Evolutionary conservation across 2,888 invertebrate species (phyloP).

Genomic region (Amorpha juglandis): DNA sequence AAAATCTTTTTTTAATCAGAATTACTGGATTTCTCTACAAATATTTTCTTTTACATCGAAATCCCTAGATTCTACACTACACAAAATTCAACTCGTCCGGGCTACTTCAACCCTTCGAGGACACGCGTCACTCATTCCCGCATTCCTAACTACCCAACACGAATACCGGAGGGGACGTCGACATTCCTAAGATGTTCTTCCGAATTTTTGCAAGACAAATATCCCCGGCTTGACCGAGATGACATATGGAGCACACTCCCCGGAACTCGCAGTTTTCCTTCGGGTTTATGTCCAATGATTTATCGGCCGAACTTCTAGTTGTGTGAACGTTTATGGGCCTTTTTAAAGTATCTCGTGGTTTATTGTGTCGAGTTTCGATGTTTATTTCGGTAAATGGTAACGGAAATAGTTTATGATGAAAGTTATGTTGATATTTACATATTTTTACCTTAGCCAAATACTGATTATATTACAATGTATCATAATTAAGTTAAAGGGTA

Average conservation of each 20-base stretch:
- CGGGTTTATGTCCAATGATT: slow-evolving; percentile 53
- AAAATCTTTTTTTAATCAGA: too few relatives aligned
- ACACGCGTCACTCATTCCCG: slow-evolving; percentile 39
- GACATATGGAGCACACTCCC: slow-evolving; percentile 78
- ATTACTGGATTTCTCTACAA: too few relatives aligned
- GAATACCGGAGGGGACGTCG: slow-evolving; percentile 48
- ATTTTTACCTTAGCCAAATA: too few relatives aligned
- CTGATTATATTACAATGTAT: too few relatives aligned
- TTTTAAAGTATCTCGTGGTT: slow-evolving; percentile 27
- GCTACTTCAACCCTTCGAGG: slow-evolving; percentile 28
- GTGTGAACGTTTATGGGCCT: slow-evolving; percentile 65
- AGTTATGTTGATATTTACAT: too few relatives aligned
- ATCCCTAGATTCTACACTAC: background rate
- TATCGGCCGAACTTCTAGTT: slow-evolving; percentile 57
- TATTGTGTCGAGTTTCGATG: background rate
- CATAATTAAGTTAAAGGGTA: too few relatives aligned
- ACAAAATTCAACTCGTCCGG: background rate
- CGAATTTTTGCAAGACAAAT: slow-evolving; percentile 82
- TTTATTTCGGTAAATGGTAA: background rate
- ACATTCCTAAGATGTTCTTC: slow-evolving; percentile 71
- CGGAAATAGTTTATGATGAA: background rate
- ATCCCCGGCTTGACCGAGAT: slow-evolving; percentile 73
- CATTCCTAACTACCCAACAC: slow-evolving; percentile 48
- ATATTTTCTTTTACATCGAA: background rate
- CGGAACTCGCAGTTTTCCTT: slow-evolving; percentile 60